Conservation (phyloP, 2,888 invertebrate genomes). For the Limnephilus rhombicus region DNA sequence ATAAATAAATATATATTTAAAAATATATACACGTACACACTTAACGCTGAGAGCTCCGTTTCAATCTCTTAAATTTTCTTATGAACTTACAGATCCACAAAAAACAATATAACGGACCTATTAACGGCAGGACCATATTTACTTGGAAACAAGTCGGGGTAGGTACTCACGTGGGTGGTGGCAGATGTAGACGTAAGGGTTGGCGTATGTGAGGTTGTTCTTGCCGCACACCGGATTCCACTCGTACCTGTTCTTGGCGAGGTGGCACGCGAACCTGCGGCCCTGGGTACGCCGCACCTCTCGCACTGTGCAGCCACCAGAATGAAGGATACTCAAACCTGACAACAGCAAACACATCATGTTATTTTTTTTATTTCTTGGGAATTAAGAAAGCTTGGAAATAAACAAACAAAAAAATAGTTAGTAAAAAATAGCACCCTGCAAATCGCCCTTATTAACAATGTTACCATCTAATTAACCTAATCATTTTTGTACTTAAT, state of each 20-base stretch:
- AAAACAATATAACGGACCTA: background rate
- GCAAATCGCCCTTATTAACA: too few relatives aligned
- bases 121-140: background rate
- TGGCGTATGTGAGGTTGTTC: constrained; percentile 68
- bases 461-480: too few relatives aligned
- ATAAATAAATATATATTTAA: too few relatives aligned
- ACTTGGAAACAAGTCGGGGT: background rate
- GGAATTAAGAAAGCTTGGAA: too few relatives aligned
- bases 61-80: background rate
- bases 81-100: background rate
- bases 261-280: constrained; percentile 66
- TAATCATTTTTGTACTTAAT: too few relatives aligned
- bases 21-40: too few relatives aligned
- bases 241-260: constrained; percentile 68
- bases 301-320: constrained; percentile 68
- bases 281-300: constrained; percentile 66
- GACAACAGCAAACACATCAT: constrained; percentile 22
- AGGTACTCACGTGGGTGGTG: constrained; percentile 65
- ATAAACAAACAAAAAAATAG: too few relatives aligned
- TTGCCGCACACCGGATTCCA: constrained; percentile 69
- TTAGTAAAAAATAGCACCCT: too few relatives aligned
- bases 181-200: constrained; percentile 69
- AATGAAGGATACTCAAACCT: constrained; percentile 68
- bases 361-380: too few relatives aligned
- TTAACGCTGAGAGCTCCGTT: background rate